A percentile compares a stretch with the other conserved stretches of the same genome.
These are phyloP conservation scores for Psix sp. DNA, from an alignment of 1,140 invertebrate genomes.

Conservation along the genomic window DNA sequence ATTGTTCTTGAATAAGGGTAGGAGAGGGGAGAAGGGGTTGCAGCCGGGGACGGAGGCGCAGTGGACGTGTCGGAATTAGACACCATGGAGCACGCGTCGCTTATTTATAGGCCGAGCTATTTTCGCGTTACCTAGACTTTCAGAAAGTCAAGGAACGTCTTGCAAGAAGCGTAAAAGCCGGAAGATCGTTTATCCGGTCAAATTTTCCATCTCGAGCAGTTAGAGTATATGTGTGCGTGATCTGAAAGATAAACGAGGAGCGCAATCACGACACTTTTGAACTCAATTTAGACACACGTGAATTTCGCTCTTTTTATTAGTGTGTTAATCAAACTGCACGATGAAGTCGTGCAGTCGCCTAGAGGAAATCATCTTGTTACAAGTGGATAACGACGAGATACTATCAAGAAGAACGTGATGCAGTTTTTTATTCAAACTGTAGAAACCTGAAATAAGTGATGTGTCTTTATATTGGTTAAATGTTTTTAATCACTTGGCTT, in stretches of 20 bases:
- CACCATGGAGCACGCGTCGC: slow-evolving; percentile 14
- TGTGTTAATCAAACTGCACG: no score
- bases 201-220: slow-evolving; percentile 18
- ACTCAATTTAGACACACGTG: not conserved
- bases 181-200: slow-evolving; percentile 22
- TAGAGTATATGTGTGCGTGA: slow-evolving; percentile 1
- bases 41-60: no score
- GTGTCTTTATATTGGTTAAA: no score
- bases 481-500: no score
- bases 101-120: slow-evolving; percentile 36
- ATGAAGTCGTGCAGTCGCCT: no score
- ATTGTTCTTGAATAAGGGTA: not conserved
- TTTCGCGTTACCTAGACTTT: slow-evolving; percentile 39
- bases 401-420: no score
- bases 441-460: no score
- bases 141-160: slow-evolving; percentile 43
- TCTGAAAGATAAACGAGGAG: not conserved
- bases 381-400: no score
- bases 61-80: slow-evolving; percentile 10
- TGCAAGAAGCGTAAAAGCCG: slow-evolving; percentile 18
- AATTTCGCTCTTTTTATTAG: not conserved
- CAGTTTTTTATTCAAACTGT: no score
- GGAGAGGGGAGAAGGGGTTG: not conserved
- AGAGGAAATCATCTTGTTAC: no score
- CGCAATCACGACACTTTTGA: not conserved